phyloP scores from a whole-genome alignment of 2,113 vertebrate genomes.

The Camelus dromedarius region DNA sequence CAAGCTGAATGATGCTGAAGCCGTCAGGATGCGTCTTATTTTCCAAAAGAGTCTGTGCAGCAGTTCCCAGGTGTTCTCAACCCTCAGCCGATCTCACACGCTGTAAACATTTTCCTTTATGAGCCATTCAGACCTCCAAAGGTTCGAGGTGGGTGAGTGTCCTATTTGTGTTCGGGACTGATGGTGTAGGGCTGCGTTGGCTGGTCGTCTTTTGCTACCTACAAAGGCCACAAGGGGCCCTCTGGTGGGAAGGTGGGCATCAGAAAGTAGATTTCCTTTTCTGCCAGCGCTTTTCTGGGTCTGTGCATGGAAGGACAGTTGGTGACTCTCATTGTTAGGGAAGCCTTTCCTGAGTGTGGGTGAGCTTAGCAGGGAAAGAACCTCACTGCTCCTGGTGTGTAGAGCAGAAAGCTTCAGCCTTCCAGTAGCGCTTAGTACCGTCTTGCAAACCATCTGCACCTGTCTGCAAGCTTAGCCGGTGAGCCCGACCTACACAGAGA shows the following conservation, averaged over 20 bases:
- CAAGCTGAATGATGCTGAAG: background rate
- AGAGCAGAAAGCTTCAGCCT: background rate
- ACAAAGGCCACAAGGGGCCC: background rate
- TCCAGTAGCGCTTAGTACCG: background rate
- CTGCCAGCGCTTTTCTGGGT: background rate
- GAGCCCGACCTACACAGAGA: background rate
- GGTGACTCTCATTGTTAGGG: background rate
- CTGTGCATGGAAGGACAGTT: background rate
- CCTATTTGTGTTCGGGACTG: background rate
- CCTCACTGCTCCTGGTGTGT: background rate
- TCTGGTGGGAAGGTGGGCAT: background rate
- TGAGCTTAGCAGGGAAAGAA: background rate
- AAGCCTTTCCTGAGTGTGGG: background rate
- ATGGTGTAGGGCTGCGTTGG: background rate
- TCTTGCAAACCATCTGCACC: background rate
- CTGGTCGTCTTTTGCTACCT: background rate
- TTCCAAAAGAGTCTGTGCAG: slow-evolving; percentile 5
- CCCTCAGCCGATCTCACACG: background rate
- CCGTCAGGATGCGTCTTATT: background rate
- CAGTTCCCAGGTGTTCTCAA: slow-evolving; percentile 34
- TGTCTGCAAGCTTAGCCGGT: background rate
- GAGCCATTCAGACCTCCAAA: background rate
- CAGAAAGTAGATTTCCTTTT: background rate
- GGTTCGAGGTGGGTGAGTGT: background rate
- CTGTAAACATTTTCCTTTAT: background rate